phyloP scores from a whole-genome alignment of 1,140 invertebrate species.

The Drosophila azteca region DNA sequence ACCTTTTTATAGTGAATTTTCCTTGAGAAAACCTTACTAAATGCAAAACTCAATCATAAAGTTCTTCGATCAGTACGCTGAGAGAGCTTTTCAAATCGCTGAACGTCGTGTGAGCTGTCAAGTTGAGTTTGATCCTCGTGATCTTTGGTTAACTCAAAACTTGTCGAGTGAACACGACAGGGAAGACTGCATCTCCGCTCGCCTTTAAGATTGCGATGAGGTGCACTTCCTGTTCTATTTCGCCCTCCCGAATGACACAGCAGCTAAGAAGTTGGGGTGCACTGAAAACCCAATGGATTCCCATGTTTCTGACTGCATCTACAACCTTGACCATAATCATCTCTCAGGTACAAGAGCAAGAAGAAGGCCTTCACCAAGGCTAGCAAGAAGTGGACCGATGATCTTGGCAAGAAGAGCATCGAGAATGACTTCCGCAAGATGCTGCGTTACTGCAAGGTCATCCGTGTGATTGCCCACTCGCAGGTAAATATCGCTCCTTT shows the following conservation, averaged over 20 bases:
- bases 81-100: constrained; percentile 85
- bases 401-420: constrained; percentile 97
- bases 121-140: constrained; percentile 26
- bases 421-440: constrained; percentile 98
- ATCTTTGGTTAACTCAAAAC: constrained; percentile 15
- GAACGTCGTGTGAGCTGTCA: constrained; percentile 83
- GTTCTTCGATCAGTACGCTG: constrained; percentile 87
- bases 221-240: constrained; percentile 76
- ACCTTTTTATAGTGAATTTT: not conserved
- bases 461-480: constrained; percentile 98
- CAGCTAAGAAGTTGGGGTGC: constrained; percentile 48
- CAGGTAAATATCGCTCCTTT: constrained; percentile 88
- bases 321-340: constrained; percentile 41
- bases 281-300: constrained; percentile 32
- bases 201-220: constrained; percentile 81
- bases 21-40: constrained; percentile 46
- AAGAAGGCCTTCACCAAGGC: constrained; percentile 99
- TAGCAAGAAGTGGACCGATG: constrained; percentile 99
- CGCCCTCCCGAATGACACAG: constrained; percentile 50
- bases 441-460: constrained; percentile 98
- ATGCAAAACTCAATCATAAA: constrained; percentile 73
- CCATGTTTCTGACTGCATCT: constrained; percentile 35
- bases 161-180: constrained; percentile 71
- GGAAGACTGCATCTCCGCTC: constrained; percentile 87
- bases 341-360: constrained; percentile 98